These are phyloP conservation scores for Cephalopterus ornatus DNA, from an alignment of 2,113 vertebrate species.

Conservation along the genomic window DNA sequence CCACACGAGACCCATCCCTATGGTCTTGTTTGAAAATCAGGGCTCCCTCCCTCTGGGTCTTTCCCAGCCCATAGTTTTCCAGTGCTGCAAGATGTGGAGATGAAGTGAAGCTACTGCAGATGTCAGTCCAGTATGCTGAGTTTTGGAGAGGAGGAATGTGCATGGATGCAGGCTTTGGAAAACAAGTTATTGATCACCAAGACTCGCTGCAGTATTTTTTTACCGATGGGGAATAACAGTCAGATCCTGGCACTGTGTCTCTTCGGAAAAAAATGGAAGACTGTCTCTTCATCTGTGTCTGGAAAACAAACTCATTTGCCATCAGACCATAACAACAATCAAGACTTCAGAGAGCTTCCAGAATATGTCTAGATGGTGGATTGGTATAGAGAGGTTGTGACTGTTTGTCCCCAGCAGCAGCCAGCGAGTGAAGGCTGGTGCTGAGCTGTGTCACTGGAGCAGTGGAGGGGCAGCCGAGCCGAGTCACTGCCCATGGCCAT, in stretches of 20 bases:
- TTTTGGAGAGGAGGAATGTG: background rate
- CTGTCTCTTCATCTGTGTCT: background rate
- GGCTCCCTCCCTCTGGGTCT: background rate
- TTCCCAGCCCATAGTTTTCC: background rate
- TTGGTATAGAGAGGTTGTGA: background rate
- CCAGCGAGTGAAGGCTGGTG: background rate
- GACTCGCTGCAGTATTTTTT: background rate
- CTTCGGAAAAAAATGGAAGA: background rate
- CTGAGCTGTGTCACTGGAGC: background rate
- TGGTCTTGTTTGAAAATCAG: background rate
- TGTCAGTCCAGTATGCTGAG: background rate
- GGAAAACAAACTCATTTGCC: background rate
- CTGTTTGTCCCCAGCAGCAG: background rate
- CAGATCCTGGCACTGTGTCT: background rate
- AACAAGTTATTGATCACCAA: background rate
- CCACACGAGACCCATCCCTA: fast-evolving
- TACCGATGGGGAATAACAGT: background rate
- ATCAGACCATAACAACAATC: background rate
- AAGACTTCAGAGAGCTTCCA: background rate
- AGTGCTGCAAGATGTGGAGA: background rate
- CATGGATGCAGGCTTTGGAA: background rate
- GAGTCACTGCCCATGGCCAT: background rate
- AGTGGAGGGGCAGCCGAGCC: background rate
- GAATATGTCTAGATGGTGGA: background rate
- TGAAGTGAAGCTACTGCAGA: background rate